A percentile compares a stretch with the other conserved stretches of the same genome.
Conservation (phyloP, 2,113 vertebrate species). For the Orthonyx spaldingii region DNA sequence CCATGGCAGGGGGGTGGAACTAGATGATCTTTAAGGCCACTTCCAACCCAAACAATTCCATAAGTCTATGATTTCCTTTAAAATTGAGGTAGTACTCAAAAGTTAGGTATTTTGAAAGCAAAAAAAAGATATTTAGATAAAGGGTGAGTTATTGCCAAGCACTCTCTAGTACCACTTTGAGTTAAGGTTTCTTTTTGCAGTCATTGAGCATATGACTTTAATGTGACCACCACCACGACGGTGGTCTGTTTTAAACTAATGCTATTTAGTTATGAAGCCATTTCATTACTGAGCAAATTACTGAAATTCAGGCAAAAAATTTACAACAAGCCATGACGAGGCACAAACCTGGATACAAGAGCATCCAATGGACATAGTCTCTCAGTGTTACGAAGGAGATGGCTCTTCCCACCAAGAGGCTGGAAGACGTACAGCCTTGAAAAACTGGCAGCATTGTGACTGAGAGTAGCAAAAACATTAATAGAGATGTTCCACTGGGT, state of each 20-base stretch:
- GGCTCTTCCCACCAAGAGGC: not conserved
- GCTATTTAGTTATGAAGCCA: not conserved
- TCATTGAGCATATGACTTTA: not conserved
- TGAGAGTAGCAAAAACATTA: not conserved
- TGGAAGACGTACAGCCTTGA: not conserved
- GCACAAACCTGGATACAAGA: not conserved
- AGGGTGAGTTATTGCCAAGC: not conserved
- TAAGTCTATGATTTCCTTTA: not conserved
- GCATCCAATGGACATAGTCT: no score
- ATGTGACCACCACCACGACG: rapidly evolving
- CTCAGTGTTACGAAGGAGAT: not conserved
- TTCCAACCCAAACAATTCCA: not conserved
- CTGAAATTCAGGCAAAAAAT: not conserved
- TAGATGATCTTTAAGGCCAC: not conserved
- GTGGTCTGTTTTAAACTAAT: not conserved
- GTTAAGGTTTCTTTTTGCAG: not conserved
- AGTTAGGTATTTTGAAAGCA: not conserved
- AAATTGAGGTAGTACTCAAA: not conserved
- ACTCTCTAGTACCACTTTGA: not conserved
- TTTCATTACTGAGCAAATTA: not conserved
- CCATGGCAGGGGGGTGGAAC: rapidly evolving
- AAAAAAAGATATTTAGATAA: not conserved
- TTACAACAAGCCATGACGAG: not conserved
- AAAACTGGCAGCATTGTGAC: not conserved
- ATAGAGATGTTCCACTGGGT: not conserved